phyloP scores from a whole-genome alignment of 2,888 invertebrate genomes.

The Chrysolina oricalcia region DNA sequence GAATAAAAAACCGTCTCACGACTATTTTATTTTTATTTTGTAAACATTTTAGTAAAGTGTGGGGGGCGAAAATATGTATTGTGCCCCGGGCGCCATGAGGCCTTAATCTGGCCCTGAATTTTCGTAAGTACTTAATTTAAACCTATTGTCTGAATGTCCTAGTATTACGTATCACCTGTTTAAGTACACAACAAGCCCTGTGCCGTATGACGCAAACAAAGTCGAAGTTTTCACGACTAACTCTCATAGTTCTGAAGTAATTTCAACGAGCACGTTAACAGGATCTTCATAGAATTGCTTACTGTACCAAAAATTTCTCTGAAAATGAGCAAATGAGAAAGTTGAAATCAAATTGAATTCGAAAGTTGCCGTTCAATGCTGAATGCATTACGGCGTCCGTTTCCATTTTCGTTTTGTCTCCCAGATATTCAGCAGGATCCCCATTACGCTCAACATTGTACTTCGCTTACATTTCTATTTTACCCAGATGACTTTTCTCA shows the following conservation, averaged over 20 bases:
- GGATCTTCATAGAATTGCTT: neutral
- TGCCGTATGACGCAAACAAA: too few species aligned
- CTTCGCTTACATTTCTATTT: constrained; percentile 12
- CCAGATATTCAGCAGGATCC: constrained; percentile 14
- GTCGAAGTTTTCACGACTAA: too few species aligned
- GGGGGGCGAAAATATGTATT: too few species aligned
- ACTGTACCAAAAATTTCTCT: neutral
- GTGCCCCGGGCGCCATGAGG: too few species aligned
- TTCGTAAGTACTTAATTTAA: too few species aligned
- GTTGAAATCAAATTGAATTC: constrained; percentile 7
- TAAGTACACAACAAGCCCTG: too few species aligned
- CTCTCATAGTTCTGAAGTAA: neutral
- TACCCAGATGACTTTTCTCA: constrained; percentile 23
- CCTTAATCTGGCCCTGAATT: too few species aligned
- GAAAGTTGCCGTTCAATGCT: constrained; percentile 21
- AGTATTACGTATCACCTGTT: too few species aligned
- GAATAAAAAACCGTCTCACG: too few species aligned
- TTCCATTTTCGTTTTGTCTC: constrained; percentile 16
- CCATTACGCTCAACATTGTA: constrained; percentile 8
- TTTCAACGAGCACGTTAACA: neutral
- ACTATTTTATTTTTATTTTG: too few species aligned
- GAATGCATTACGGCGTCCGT: constrained; percentile 3
- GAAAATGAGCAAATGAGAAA: neutral
- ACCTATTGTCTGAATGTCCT: too few species aligned
- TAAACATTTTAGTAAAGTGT: too few species aligned